Evolutionary conservation across 2,888 invertebrate genomes (phyloP).

Genomic region (Teinopalpus imperialis): DNA sequence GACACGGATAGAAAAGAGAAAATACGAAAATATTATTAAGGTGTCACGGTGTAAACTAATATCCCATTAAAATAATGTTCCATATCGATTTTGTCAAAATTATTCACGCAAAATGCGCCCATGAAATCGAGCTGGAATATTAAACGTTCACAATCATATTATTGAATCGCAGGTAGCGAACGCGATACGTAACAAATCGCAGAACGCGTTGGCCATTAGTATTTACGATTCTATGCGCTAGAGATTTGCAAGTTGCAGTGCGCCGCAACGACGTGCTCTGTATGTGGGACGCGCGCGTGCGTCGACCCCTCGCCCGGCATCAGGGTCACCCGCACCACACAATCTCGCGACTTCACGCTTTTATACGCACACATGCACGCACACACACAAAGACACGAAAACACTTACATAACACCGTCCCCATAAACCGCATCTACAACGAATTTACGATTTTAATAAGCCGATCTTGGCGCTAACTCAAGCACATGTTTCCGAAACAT

Average conservation of each 20-base stretch:
- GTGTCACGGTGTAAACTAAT: too few species aligned
- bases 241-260: constrained; percentile 69
- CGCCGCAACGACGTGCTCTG: constrained; percentile 56
- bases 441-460: constrained; percentile 17
- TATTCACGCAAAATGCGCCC: not conserved
- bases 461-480: constrained; percentile 48
- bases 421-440: constrained; percentile 4
- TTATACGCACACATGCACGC: too few species aligned
- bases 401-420: constrained; percentile 29
- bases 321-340: constrained; percentile 64
- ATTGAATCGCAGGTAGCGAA: constrained; percentile 24
- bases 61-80: not conserved
- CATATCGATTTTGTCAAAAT: not conserved
- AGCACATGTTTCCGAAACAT: constrained; percentile 57
- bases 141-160: constrained; percentile 4
- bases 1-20: too few species aligned
- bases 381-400: constrained; percentile 28
- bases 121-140: not conserved
- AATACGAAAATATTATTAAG: too few species aligned
- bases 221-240: constrained; percentile 44
- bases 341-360: constrained; percentile 42
- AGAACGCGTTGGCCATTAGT: constrained; percentile 32
- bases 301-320: constrained; percentile 74
- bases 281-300: constrained; percentile 73
- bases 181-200: constrained; percentile 38